phyloP scores from a whole-genome alignment of 2,113 vertebrate genomes.

The Mustelus asterias region DNA sequence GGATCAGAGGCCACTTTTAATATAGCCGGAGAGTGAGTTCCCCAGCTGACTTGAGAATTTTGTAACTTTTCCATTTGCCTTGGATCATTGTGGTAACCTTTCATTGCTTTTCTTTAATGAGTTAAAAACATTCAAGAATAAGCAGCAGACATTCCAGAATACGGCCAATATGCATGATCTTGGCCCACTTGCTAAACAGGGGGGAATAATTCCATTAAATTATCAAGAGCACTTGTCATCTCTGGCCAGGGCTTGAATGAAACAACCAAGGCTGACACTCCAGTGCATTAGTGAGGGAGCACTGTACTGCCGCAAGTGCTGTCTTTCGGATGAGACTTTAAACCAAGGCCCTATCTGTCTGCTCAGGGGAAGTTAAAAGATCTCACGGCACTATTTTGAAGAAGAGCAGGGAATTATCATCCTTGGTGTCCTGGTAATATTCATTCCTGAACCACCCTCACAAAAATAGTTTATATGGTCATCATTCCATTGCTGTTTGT shows the following conservation, averaged over 20 bases:
- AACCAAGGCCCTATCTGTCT: too few relatives aligned
- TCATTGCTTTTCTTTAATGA: not conserved
- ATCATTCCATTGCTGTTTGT: too few relatives aligned
- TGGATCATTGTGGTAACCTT: not conserved
- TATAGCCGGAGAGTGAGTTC: not conserved
- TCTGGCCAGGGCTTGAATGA: not conserved
- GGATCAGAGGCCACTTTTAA: not conserved
- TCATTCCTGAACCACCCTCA: too few relatives aligned
- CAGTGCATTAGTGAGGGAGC: too few relatives aligned
- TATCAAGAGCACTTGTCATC: not conserved
- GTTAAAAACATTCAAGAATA: not conserved
- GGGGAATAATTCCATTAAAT: not conserved
- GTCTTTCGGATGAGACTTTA: too few relatives aligned
- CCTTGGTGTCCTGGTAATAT: too few relatives aligned
- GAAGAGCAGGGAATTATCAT: too few relatives aligned
- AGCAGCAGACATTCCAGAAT: not conserved
- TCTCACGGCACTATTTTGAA: too few relatives aligned
- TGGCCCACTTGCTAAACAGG: not conserved
- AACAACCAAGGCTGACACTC: too few relatives aligned
- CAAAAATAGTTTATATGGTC: too few relatives aligned
- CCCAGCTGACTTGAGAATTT: not conserved
- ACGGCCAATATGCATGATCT: not conserved
- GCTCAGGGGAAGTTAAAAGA: too few relatives aligned
- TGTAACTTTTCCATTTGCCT: not conserved
- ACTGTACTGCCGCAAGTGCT: too few relatives aligned